These are phyloP conservation scores for Eubasilissa regina DNA, from an alignment of 1,140 invertebrate genomes.

Conservation along the genomic window DNA sequence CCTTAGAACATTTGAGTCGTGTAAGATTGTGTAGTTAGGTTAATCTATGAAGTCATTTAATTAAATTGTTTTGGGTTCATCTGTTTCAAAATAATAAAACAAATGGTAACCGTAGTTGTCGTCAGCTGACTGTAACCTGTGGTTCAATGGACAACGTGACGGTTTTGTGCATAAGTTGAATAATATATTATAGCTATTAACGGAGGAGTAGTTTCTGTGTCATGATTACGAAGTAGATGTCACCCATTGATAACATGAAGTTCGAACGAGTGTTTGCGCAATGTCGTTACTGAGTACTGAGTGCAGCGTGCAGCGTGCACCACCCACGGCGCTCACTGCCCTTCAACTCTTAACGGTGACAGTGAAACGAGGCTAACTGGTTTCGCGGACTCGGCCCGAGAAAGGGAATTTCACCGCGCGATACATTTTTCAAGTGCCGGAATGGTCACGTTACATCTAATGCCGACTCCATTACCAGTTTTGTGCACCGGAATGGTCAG, in stretches of 20 bases:
- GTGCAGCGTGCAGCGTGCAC: neutral
- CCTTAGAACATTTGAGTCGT: too few species aligned
- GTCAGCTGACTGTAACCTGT: too few species aligned
- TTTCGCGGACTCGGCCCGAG: slow-evolving; percentile 7
- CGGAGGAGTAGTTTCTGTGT: too few species aligned
- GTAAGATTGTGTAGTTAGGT: too few species aligned
- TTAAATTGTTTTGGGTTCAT: too few species aligned
- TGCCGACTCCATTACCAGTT: neutral
- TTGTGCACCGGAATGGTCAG: neutral
- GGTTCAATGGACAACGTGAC: too few species aligned
- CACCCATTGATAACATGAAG: neutral
- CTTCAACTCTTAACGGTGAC: slow-evolving; percentile 24
- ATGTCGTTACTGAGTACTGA: slow-evolving; percentile 2
- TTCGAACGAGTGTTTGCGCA: slow-evolving; percentile 4
- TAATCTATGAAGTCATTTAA: too few species aligned
- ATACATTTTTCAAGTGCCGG: slow-evolving; percentile 17
- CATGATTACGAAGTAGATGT: neutral
- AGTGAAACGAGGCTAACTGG: slow-evolving; percentile 34
- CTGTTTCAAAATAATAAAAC: too few species aligned
- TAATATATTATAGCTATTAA: too few species aligned
- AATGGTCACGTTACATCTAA: neutral
- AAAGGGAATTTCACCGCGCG: slow-evolving; percentile 35
- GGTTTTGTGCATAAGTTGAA: too few species aligned
- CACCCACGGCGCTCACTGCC: slow-evolving; percentile 5
- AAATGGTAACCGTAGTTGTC: too few species aligned